These are phyloP conservation scores for Autographa pulchrina DNA, from an alignment of 2,888 invertebrate genomes.

Conservation along the genomic window DNA sequence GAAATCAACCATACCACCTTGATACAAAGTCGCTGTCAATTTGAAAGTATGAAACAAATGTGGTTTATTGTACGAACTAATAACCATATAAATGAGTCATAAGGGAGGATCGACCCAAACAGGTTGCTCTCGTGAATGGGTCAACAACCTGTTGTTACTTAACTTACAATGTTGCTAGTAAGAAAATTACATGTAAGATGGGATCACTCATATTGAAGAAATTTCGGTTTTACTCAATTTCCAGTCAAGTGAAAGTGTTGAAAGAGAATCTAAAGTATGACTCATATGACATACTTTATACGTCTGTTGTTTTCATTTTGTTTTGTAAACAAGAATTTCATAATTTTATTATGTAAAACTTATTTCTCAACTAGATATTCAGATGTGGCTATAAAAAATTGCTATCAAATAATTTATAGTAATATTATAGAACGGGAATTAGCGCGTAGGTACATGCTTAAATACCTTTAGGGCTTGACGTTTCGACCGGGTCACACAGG, in stretches of 20 bases:
- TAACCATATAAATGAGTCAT: slow-evolving; percentile 1
- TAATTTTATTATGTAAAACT: neutral
- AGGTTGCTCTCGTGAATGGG: slow-evolving; percentile 1
- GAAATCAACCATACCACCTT: neutral
- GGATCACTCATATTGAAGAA: neutral
- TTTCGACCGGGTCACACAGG: no score
- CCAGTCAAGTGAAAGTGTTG: slow-evolving; percentile 1
- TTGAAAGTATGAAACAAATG: neutral
- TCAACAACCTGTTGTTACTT: slow-evolving; percentile 4
- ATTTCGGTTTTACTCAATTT: neutral
- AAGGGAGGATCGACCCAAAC: neutral
- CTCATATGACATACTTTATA: slow-evolving; percentile 4
- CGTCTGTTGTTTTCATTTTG: neutral
- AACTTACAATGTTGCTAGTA: neutral
- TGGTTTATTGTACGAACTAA: neutral
- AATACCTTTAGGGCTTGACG: no score
- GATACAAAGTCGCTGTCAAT: neutral
- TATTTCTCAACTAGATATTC: neutral
- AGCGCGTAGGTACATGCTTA: no score
- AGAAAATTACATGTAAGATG: neutral
- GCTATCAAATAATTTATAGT: no score
- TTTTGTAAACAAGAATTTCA: neutral
- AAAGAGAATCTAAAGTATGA: slow-evolving; percentile 1
- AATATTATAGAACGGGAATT: no score
- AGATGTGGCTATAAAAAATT: neutral